Percentiles rank a stretch among this genome's conserved stretches.
Evolutionary conservation across 2,888 invertebrate genomes (phyloP).

Genomic region (Limnephilus lunatus): DNA sequence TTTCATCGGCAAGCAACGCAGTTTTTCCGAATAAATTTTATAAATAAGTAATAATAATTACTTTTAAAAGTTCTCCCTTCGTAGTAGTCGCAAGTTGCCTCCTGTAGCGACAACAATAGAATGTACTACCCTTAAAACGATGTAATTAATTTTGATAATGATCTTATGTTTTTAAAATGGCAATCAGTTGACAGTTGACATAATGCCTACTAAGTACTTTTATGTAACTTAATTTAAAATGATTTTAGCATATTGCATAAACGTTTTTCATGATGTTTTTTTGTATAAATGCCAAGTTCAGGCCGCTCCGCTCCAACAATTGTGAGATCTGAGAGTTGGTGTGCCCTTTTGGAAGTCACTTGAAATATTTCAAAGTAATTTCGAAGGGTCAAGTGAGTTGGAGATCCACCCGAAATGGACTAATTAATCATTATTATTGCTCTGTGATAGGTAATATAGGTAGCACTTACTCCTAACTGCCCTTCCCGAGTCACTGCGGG

Average conservation of each 20-base stretch:
- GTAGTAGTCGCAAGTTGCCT: not conserved
- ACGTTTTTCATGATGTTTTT: not conserved
- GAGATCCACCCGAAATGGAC: not conserved
- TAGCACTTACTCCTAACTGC: not conserved
- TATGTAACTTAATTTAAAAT: not conserved
- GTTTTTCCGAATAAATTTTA: not conserved
- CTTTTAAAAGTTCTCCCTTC: not conserved
- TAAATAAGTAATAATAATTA: not conserved
- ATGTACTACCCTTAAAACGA: no score
- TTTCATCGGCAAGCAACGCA: not conserved
- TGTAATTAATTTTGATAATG: not conserved
- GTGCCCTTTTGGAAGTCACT: not conserved
- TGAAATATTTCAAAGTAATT: slow-evolving; percentile 32
- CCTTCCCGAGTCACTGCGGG: not conserved
- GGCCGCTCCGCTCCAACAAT: not conserved
- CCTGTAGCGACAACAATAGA: not conserved
- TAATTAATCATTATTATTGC: slow-evolving; percentile 40
- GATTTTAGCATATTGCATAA: not conserved
- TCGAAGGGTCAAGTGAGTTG: slow-evolving; percentile 14
- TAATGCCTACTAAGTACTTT: not conserved
- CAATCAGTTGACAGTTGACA: not conserved
- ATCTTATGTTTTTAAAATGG: not conserved
- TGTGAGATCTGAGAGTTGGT: not conserved
- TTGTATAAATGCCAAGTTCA: not conserved
- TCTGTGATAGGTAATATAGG: not conserved